Evolutionary conservation across 2,888 invertebrate genomes (phyloP).

Genomic region (Notodonta dromedarius): DNA sequence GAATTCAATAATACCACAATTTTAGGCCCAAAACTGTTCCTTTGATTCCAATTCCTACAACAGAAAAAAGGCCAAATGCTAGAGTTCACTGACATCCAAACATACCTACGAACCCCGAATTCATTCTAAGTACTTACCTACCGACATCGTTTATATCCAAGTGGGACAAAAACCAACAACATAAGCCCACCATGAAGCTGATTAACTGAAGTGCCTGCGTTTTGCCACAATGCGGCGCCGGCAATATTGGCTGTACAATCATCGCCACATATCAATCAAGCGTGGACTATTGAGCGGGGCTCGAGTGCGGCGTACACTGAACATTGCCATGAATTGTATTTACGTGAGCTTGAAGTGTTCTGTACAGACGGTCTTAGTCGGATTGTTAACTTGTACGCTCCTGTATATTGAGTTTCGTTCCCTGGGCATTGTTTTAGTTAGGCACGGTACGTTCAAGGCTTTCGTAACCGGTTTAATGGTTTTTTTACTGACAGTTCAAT

Average conservation of each 20-base stretch:
- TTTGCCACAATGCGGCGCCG: slow-evolving; percentile 34
- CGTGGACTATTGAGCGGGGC: slow-evolving; percentile 35
- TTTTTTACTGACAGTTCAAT: too few relatives aligned
- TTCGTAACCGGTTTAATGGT: too few relatives aligned
- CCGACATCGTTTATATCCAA: too few relatives aligned
- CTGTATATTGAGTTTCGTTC: not conserved
- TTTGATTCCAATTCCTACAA: too few relatives aligned
- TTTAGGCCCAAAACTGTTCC: too few relatives aligned
- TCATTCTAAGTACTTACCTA: too few relatives aligned
- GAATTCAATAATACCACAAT: too few relatives aligned
- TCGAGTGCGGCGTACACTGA: slow-evolving; percentile 27
- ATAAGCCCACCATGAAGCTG: slow-evolving; percentile 19
- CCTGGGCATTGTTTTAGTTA: too few relatives aligned
- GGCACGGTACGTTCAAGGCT: too few relatives aligned
- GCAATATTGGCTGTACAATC: slow-evolving; percentile 35
- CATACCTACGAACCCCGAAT: too few relatives aligned
- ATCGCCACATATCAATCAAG: slow-evolving; percentile 45
- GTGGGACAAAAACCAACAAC: slow-evolving; percentile 9
- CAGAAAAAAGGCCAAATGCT: too few relatives aligned
- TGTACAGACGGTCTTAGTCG: slow-evolving; percentile 9
- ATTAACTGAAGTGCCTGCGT: slow-evolving; percentile 39
- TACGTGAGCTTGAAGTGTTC: slow-evolving; percentile 27
- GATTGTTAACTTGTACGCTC: slow-evolving; percentile 1
- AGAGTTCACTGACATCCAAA: too few relatives aligned
- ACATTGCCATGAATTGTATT: slow-evolving; percentile 37